phyloP scores from a whole-genome alignment of 2,797 vertebrate genomes.

The Rhynchotus rufescens region DNA sequence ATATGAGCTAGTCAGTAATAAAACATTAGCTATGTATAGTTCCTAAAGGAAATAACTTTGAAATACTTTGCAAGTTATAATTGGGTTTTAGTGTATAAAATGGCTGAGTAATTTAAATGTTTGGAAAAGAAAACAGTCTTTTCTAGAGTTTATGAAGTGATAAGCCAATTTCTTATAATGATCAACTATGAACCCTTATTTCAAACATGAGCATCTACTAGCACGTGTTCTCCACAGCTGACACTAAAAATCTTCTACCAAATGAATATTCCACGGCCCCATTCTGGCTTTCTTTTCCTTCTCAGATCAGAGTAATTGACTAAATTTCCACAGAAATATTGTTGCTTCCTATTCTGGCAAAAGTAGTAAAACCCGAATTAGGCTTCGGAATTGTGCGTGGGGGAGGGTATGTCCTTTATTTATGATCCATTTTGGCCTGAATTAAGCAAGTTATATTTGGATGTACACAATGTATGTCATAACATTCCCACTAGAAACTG shows the following conservation, averaged over 20 bases:
- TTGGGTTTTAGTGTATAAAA: constrained; percentile 70
- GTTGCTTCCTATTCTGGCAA: neutral
- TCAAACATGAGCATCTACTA: neutral
- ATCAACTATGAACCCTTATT: constrained; percentile 57
- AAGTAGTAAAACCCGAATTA: neutral
- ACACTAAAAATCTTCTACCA: neutral
- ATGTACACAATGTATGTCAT: neutral
- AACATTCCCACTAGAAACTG: neutral
- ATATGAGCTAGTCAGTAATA: neutral
- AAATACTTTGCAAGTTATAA: constrained; percentile 62
- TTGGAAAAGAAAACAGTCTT: constrained; percentile 75
- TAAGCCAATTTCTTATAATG: constrained; percentile 63
- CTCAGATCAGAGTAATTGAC: neutral
- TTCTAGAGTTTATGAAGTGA: constrained; percentile 72
- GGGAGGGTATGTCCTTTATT: neutral
- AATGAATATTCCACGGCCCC: constrained; percentile 5
- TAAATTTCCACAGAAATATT: neutral
- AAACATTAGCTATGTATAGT: neutral
- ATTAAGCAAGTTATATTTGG: neutral
- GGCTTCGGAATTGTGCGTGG: neutral
- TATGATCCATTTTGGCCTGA: neutral
- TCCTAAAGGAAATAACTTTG: constrained; percentile 42
- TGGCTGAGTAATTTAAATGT: constrained; percentile 69
- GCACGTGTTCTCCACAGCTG: constrained; percentile 1
- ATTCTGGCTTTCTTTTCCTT: neutral